Conservation (phyloP, 2,797 vertebrate species). For the Lophius americanus region DNA sequence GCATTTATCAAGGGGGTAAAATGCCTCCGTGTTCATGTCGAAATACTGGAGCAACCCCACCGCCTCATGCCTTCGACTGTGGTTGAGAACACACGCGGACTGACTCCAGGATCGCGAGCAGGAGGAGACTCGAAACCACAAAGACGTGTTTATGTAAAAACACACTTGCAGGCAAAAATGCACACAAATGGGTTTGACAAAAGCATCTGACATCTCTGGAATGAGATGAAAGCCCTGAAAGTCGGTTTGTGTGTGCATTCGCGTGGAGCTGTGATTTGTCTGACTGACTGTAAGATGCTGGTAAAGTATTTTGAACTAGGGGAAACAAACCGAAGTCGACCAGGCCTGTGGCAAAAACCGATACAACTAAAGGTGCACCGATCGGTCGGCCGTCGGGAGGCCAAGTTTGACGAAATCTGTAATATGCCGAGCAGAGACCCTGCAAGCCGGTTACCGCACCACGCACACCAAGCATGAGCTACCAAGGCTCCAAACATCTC, state of each 20-base stretch:
- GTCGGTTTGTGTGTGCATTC: no score
- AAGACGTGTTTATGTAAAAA: constrained; percentile 7
- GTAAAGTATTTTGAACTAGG: constrained; percentile 52
- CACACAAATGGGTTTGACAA: no score
- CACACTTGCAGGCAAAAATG: constrained; percentile 10
- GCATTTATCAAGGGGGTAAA: constrained; percentile 36
- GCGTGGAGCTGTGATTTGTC: constrained; percentile 19
- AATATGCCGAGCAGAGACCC: no score
- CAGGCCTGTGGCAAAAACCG: background rate
- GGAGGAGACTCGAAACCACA: constrained; percentile 43
- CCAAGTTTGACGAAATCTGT: no score
- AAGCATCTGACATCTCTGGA: constrained; percentile 31
- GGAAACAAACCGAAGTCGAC: constrained; percentile 32
- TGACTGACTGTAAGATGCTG: constrained; percentile 22
- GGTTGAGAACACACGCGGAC: constrained; percentile 25
- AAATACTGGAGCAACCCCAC: constrained; percentile 10
- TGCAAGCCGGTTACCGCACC: no score
- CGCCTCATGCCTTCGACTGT: constrained; percentile 11
- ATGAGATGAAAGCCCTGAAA: background rate
- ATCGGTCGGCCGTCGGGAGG: no score
- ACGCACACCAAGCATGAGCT: no score
- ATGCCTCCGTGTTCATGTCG: constrained; percentile 25
- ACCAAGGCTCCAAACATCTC: no score
- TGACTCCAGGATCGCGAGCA: constrained; percentile 18
- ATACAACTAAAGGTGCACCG: no score